Percentiles rank a stretch among this genome's conserved stretches.
Evolutionary conservation across 1,140 invertebrate species (phyloP).

Genomic region (Planococcus citri): DNA sequence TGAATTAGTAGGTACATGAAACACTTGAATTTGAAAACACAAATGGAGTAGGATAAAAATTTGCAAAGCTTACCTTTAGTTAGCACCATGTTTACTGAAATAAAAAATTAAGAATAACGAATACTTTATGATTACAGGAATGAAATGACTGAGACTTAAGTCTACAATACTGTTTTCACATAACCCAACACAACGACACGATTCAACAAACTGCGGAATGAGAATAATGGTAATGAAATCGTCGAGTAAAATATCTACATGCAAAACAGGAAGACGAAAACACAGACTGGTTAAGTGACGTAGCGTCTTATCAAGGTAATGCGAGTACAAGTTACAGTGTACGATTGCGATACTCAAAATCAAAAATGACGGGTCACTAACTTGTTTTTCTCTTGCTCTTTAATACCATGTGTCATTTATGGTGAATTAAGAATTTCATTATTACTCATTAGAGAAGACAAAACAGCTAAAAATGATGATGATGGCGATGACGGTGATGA

Average conservation of each 20-base stretch:
- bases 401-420: no score
- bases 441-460: no score
- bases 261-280: background rate
- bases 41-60: background rate
- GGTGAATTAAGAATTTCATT: no score
- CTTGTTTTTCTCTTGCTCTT: background rate
- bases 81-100: conserved; percentile 7
- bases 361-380: background rate
- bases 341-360: background rate
- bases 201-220: no score
- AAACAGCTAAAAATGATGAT: no score
- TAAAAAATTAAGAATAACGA: background rate
- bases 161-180: background rate
- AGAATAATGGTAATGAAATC: background rate
- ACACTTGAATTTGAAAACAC: background rate
- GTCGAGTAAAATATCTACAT: background rate
- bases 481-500: no score
- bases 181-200: no score
- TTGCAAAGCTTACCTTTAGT: conserved; percentile 18
- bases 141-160: background rate
- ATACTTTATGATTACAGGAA: background rate
- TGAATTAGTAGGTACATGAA: background rate
- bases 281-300: background rate
- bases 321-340: background rate
- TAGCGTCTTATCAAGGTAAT: background rate